A percentile compares a stretch with the other conserved stretches of the same genome.
These are phyloP conservation scores for Sarcophaga subvicina DNA, from an alignment of 2,888 invertebrate genomes.

Conservation along the genomic window DNA sequence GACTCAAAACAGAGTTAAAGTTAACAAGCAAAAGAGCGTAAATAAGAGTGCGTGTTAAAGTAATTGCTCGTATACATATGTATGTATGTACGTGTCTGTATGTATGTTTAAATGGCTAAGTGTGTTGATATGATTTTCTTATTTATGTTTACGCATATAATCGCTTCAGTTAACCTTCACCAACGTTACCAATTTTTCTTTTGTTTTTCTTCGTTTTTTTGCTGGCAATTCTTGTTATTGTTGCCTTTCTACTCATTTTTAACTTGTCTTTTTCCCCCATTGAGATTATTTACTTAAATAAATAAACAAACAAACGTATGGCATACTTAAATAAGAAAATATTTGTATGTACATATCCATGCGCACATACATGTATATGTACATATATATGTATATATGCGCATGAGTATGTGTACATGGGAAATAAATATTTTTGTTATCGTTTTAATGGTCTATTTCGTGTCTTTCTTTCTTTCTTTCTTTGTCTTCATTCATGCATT, in stretches of 20 bases:
- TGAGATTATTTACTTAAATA: slow-evolving; percentile 19
- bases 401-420: slow-evolving; percentile 4
- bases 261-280: not conserved
- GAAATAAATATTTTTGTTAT: slow-evolving; percentile 62
- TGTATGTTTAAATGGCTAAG: slow-evolving; percentile 36
- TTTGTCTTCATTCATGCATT: not conserved
- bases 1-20: too few relatives aligned
- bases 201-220: not conserved
- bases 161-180: slow-evolving; percentile 60
- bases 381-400: not conserved
- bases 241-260: not conserved
- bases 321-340: too few relatives aligned
- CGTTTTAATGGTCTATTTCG: slow-evolving; percentile 59
- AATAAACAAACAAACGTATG: too few relatives aligned
- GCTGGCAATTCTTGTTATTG: not conserved
- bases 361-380: not conserved
- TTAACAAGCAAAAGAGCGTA: too few relatives aligned
- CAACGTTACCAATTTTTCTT: slow-evolving; percentile 30
- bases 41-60: not conserved
- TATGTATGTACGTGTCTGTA: slow-evolving; percentile 1
- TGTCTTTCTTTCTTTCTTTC: slow-evolving; percentile 6
- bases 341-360: too few relatives aligned
- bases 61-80: not conserved
- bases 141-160: slow-evolving; percentile 66
- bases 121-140: slow-evolving; percentile 64